phyloP scores from a whole-genome alignment of 2,888 invertebrate species.

The Barypeithes pellucidus region DNA sequence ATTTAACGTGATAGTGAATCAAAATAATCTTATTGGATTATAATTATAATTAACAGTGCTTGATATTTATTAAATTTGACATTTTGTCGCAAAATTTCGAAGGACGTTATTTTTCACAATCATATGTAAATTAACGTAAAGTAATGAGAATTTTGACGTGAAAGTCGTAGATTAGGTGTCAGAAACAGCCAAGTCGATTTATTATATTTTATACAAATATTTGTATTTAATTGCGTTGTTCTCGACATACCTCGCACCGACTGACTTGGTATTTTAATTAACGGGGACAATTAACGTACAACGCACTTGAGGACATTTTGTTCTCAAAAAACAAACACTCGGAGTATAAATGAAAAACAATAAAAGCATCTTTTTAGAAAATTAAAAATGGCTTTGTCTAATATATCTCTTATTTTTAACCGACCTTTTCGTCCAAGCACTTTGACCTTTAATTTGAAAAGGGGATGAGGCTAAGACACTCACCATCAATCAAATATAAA shows the following conservation, averaged over 20 bases:
- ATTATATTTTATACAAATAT: slow-evolving; percentile 57
- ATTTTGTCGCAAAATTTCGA: not conserved
- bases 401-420: no score
- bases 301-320: slow-evolving; percentile 18
- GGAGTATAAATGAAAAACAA: not conserved
- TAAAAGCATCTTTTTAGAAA: not conserved
- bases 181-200: slow-evolving; percentile 49
- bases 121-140: slow-evolving; percentile 13
- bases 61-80: not conserved
- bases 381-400: not conserved
- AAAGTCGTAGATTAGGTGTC: slow-evolving; percentile 37
- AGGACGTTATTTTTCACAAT: slow-evolving; percentile 7
- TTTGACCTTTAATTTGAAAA: no score
- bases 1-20: not conserved
- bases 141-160: slow-evolving; percentile 25
- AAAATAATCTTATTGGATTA: not conserved
- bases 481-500: no score
- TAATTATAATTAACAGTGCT: not conserved
- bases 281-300: slow-evolving; percentile 15
- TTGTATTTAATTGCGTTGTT: slow-evolving; percentile 56
- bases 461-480: no score
- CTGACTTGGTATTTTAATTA: slow-evolving; percentile 25
- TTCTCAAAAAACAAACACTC: not conserved
- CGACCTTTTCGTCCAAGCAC: no score
- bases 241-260: slow-evolving; percentile 6